Conservation (phyloP, 2,797 vertebrate genomes). For the Margarornis squamiger region DNA sequence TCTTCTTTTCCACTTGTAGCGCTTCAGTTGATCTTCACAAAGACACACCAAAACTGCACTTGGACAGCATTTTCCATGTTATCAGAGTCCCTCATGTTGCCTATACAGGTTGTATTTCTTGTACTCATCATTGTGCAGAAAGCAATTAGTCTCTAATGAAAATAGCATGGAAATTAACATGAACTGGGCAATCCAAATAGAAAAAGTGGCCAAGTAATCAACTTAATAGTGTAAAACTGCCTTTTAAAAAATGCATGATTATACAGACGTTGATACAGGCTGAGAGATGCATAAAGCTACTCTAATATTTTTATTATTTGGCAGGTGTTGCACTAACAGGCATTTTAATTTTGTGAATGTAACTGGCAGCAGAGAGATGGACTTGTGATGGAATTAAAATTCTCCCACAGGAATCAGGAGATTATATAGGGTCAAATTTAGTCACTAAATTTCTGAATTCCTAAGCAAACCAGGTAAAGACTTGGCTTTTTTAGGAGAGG, state of each 20-base stretch:
- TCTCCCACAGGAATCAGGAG: neutral
- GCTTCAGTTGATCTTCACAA: neutral
- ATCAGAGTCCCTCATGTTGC: neutral
- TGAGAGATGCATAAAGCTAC: neutral
- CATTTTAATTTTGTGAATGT: conserved; percentile 22
- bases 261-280: neutral
- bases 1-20: neutral
- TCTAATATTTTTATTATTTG: conserved; percentile 17
- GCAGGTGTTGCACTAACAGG: neutral
- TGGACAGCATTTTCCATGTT: neutral
- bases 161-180: neutral
- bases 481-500: neutral
- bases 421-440: neutral
- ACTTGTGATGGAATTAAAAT: neutral
- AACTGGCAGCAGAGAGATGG: neutral
- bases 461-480: neutral
- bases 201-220: conserved; percentile 11
- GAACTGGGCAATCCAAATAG: neutral
- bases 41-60: neutral
- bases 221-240: neutral
- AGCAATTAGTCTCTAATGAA: neutral
- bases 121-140: neutral
- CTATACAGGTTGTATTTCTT: neutral
- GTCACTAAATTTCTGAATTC: neutral
- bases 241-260: neutral